These are phyloP conservation scores for Protodeltote pygarga DNA, from an alignment of 2,888 invertebrate genomes.

Conservation along the genomic window DNA sequence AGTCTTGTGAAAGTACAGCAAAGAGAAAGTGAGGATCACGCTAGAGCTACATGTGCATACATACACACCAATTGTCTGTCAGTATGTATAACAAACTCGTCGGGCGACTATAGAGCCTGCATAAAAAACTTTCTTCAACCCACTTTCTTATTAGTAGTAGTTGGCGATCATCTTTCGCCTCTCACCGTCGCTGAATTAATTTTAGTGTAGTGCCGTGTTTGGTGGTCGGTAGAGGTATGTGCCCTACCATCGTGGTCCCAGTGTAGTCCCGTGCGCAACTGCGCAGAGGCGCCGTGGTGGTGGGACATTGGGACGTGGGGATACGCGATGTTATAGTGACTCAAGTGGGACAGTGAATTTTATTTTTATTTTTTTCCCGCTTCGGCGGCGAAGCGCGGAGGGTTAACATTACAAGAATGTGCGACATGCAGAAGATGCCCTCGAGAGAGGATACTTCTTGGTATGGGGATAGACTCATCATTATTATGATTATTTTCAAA, in stretches of 20 bases:
- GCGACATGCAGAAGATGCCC: slow-evolving; percentile 84
- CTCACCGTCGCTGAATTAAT: slow-evolving; percentile 72
- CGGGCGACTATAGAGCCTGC: slow-evolving; percentile 72
- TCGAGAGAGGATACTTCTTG: slow-evolving; percentile 79
- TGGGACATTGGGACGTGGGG: slow-evolving; percentile 79
- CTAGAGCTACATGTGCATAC: slow-evolving; percentile 70
- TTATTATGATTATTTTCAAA: slow-evolving; percentile 24
- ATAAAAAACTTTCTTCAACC: slow-evolving; percentile 87
- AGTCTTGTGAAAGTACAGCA: slow-evolving; percentile 83
- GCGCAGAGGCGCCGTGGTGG: slow-evolving; percentile 74
- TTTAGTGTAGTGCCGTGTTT: slow-evolving; percentile 78
- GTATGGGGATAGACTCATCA: slow-evolving; percentile 63
- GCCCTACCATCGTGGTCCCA: slow-evolving; percentile 81
- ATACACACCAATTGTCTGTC: slow-evolving; percentile 54
- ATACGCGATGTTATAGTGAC: slow-evolving; percentile 64
- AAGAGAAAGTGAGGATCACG: slow-evolving; percentile 85
- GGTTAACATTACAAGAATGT: slow-evolving; percentile 66
- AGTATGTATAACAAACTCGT: slow-evolving; percentile 75
- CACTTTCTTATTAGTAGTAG: slow-evolving; percentile 78
- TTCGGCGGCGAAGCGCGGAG: slow-evolving; percentile 56
- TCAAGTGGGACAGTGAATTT: slow-evolving; percentile 75
- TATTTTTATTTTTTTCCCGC: slow-evolving; percentile 69
- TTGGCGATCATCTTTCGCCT: slow-evolving; percentile 79
- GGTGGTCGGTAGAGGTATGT: slow-evolving; percentile 79
- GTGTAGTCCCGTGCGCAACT: slow-evolving; percentile 76